Percentiles rank a stretch among this genome's conserved stretches.
Conservation (phyloP, 2,797 vertebrate species). For the Leptoclinus maculatus region DNA sequence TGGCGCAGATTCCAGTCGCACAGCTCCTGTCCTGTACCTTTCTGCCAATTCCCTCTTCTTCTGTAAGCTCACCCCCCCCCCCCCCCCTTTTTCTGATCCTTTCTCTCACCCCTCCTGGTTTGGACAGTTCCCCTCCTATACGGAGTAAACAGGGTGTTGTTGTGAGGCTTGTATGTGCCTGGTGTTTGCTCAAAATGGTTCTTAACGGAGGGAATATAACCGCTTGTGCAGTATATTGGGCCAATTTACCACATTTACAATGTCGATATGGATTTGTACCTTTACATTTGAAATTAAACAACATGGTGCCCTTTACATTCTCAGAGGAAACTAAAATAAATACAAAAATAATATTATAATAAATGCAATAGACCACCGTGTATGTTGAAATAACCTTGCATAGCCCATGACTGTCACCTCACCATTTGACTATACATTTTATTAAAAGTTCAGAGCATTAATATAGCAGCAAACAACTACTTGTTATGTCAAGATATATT, state of each 20-base stretch:
- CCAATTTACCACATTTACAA: not conserved
- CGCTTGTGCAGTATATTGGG: not conserved
- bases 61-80: constrained; percentile 33
- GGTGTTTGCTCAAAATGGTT: constrained; percentile 9
- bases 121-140: not conserved
- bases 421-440: not conserved
- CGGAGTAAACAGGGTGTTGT: not conserved
- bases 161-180: constrained; percentile 2
- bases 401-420: not conserved
- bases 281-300: not conserved
- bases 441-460: not conserved
- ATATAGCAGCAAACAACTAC: not conserved
- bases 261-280: not conserved
- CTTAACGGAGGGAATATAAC: not conserved
- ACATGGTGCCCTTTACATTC: not conserved
- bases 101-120: constrained; percentile 26
- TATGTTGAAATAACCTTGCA: not conserved
- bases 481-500: too few relatives aligned
- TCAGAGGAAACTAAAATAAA: not conserved
- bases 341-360: not conserved
- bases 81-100: constrained; percentile 18
- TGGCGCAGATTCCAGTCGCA: constrained; percentile 64
- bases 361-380: not conserved
- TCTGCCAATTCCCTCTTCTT: constrained; percentile 51
- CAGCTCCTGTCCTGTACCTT: constrained; percentile 57